Percentiles rank a stretch among this genome's conserved stretches.
phyloP scores from a whole-genome alignment of 2,113 vertebrate genomes.

The Chloroceryle aenea region DNA sequence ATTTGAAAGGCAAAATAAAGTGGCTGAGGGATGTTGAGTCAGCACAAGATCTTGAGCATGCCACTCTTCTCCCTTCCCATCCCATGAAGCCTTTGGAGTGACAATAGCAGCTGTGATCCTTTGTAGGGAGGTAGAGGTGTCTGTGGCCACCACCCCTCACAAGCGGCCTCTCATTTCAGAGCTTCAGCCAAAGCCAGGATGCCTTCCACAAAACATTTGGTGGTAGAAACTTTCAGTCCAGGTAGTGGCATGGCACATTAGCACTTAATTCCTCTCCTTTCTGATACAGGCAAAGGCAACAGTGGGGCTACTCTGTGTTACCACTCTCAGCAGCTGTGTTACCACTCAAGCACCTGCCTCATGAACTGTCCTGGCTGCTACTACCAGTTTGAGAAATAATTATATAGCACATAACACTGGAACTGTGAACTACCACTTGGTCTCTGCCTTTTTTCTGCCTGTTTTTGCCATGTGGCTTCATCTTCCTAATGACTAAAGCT shows the following conservation, averaged over 20 bases:
- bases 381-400: neutral
- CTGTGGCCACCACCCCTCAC: neutral
- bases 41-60: neutral
- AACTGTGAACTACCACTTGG: neutral
- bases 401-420: fast-evolving
- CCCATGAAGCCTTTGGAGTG: neutral
- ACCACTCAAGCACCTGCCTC: neutral
- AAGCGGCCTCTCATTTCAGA: neutral
- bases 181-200: neutral
- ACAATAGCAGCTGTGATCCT: neutral
- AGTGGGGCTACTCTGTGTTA: neutral
- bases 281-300: fast-evolving
- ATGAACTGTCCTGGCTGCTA: neutral
- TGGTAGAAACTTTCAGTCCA: neutral
- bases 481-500: neutral
- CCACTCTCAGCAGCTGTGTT: neutral
- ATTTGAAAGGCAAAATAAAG: neutral
- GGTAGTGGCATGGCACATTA: neutral
- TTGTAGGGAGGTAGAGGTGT: neutral
- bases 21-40: neutral
- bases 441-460: neutral
- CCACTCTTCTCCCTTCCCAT: neutral
- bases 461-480: neutral
- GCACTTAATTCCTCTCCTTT: neutral
- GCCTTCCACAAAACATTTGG: neutral